Evolutionary conservation across 2,113 vertebrate species (phyloP).

Genomic region (Lynx canadensis): DNA sequence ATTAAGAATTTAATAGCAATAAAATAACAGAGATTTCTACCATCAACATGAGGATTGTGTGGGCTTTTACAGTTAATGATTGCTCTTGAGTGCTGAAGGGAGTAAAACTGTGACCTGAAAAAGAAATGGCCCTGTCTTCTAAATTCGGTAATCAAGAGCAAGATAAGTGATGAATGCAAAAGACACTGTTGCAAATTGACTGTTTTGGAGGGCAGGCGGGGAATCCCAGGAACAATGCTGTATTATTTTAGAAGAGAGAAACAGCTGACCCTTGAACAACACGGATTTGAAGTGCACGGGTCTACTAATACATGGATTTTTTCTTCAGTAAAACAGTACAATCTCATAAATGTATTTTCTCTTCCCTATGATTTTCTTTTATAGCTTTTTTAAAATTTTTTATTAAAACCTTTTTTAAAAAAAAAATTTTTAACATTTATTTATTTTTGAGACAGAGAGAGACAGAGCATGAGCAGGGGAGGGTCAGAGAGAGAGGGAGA

Average conservation of each 20-base stretch:
- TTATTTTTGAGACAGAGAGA: no score
- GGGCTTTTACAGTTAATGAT: constrained; percentile 71
- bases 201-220: neutral
- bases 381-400: no score
- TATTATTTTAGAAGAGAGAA: neutral
- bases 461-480: no score
- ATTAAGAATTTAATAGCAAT: constrained; percentile 80
- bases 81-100: constrained; percentile 62
- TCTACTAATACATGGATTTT: neutral
- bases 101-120: constrained; percentile 53
- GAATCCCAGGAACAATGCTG: neutral
- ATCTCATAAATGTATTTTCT: neutral
- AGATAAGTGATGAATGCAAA: constrained; percentile 50
- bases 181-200: neutral
- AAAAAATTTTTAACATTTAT: no score
- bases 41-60: constrained; percentile 47
- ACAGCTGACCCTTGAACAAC: neutral
- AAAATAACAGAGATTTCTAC: constrained; percentile 56
- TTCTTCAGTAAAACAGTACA: neutral
- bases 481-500: no score
- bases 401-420: no score
- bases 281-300: neutral
- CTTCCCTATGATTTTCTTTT: neutral
- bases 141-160: constrained; percentile 51
- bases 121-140: constrained; percentile 60